A percentile compares a stretch with the other conserved stretches of the same genome.
phyloP scores from a whole-genome alignment of 2,113 vertebrate species.

The Dasypus novemcinctus region DNA sequence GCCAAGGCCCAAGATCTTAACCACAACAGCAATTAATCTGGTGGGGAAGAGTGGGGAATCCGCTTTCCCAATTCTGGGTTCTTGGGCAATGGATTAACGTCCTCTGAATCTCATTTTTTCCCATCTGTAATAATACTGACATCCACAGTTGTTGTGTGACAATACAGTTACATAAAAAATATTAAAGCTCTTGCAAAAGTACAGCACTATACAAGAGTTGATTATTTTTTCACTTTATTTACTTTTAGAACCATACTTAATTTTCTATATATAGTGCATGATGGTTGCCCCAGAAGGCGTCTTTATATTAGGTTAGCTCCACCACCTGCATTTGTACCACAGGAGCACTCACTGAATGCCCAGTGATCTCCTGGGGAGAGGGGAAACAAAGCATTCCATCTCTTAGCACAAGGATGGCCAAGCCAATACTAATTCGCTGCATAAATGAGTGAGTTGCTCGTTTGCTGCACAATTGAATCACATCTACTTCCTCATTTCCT shows the following conservation, averaged over 20 bases:
- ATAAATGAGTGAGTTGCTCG: slow-evolving; percentile 38
- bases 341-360: not conserved
- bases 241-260: not conserved
- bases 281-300: not conserved
- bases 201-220: not conserved
- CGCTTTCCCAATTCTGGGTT: not conserved
- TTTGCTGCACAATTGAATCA: slow-evolving; percentile 41
- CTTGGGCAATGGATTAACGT: not conserved
- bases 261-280: slow-evolving; percentile 29
- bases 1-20: not conserved
- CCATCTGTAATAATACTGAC: not conserved
- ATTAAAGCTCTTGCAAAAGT: not conserved
- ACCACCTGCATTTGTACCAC: not conserved
- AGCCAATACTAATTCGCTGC: not conserved
- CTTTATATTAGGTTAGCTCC: not conserved
- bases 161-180: not conserved
- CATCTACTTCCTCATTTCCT: slow-evolving; percentile 54
- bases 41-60: not conserved
- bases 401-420: not conserved
- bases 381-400: slow-evolving; percentile 32
- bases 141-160: not conserved
- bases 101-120: not conserved
- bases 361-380: not conserved
- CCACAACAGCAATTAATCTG: not conserved
- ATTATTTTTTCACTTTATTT: not conserved